Base-by-base conservation (phyloP, 35 echinoderm and acorn worm genomes). In the Hemicentrotus pulcherrimus region DNA sequence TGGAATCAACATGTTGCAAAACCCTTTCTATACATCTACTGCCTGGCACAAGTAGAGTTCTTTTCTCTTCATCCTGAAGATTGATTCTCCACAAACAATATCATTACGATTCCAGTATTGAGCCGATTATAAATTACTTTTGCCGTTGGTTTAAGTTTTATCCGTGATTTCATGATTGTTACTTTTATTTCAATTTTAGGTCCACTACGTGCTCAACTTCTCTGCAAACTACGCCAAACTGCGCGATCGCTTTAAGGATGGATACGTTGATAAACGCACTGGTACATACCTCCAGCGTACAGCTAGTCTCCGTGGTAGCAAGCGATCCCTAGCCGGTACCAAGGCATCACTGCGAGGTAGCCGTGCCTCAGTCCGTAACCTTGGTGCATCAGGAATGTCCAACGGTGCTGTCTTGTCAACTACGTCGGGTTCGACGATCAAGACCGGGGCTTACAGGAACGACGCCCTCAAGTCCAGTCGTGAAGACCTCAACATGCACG, bases 161-260 rank as follows among this genome's bases (percentile, higher is more conserved):
- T n/a, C 4, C 24, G 6, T 78, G 65, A 78, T 78, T 28, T n/a
- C 11, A 59, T 59, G 6, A 78, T 78, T 22, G 65, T 78, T 0
- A 5, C 19, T n/a, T 90, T 47, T 94, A 86, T 70, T 86, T 90
- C 92, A 19, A 71, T 92, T 88, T 91, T 48, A 98, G 97, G 18
- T 98, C 18, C 96, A 97, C 60, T 98, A 95, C 78, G 91, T 98
- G 31, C 91, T 98, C 9, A 98, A 98, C 86, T 97, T 95, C 47
- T 92, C 96, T 2, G 97, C 97, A 46, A 98, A 98, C 94, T 98
- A 97, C 95, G 97, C 97, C 60, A 98, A 98, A 50, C 96, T 98
- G 18, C 95, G 97, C 10, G 96, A 98, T 33, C 88, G 97, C 46
- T 98, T 98, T 91, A 98, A 98, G 90, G 96, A 95, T 46, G 97